phyloP scores from a whole-genome alignment of 2,888 invertebrate species.

The Drosophila meridionalis region DNA sequence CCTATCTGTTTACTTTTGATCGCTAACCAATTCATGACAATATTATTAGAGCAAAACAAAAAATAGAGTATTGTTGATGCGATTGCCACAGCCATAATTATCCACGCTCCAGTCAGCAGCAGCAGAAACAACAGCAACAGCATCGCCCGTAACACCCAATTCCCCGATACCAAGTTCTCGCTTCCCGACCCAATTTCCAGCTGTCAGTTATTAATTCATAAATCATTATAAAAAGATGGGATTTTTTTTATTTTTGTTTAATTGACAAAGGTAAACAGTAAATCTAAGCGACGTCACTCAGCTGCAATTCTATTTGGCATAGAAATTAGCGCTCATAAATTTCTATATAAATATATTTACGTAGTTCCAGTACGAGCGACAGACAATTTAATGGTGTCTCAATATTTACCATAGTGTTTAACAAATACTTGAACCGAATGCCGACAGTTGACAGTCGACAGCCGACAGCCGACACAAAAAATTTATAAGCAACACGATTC shows the following conservation, averaged over 20 bases:
- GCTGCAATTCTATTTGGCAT: constrained; percentile 40
- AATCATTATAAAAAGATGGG: not conserved
- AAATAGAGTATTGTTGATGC: constrained; percentile 21
- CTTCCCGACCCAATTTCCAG: not conserved
- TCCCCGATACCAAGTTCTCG: not conserved
- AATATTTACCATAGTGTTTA: constrained; percentile 67
- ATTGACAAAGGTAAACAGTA: constrained; percentile 4
- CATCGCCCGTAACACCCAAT: not conserved
- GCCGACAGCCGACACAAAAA: constrained; percentile 26
- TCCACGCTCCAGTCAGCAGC: constrained; percentile 40
- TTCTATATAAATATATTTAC: constrained; percentile 19
- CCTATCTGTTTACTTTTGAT: constrained; percentile 20
- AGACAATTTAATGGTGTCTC: constrained; percentile 67
- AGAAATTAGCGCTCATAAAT: constrained; percentile 63
- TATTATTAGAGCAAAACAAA: constrained; percentile 58
- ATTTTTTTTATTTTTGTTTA: constrained; percentile 22
- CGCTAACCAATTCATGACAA: constrained; percentile 55
- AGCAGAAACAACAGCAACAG: constrained; percentile 3
- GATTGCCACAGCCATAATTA: constrained; percentile 49
- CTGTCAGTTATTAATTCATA: constrained; percentile 12
- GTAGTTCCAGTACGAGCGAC: constrained; percentile 35
- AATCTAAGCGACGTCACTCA: constrained; percentile 55
- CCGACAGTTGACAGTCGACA: constrained; percentile 25
- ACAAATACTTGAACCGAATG: constrained; percentile 35
- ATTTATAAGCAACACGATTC: constrained; percentile 59